These are phyloP conservation scores for Styela plicata DNA, from an alignment of 23 tunicate genomes.

Conservation along the genomic window DNA sequence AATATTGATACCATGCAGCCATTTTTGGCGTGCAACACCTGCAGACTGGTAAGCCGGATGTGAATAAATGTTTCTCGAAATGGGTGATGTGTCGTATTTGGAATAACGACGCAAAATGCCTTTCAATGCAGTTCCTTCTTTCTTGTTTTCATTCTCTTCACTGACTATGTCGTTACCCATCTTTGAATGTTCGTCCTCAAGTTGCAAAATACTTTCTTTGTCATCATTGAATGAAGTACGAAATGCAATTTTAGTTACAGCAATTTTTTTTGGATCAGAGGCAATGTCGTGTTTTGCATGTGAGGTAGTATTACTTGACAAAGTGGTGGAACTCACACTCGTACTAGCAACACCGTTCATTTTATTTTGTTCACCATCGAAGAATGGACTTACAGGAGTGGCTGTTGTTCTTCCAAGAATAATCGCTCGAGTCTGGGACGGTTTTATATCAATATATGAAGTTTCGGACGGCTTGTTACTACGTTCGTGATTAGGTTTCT, in stretches of 20 bases:
- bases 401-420: slow-evolving; percentile 23
- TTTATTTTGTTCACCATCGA: background rate
- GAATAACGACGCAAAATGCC: slow-evolving; percentile 68
- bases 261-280: background rate
- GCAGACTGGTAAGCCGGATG: slow-evolving; percentile 67
- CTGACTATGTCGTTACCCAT: background rate
- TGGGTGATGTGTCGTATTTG: slow-evolving; percentile 39
- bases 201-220: background rate
- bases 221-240: background rate
- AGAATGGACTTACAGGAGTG: slow-evolving; percentile 44
- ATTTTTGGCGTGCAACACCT: slow-evolving; percentile 72
- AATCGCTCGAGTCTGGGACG: background rate
- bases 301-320: background rate
- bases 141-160: background rate
- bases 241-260: background rate
- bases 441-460: background rate
- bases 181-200: background rate
- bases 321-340: background rate
- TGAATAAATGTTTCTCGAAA: background rate
- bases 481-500: background rate
- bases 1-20: slow-evolving; percentile 63
- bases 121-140: slow-evolving; percentile 20
- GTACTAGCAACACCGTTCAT: background rate
- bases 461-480: background rate
- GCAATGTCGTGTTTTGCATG: background rate